Percentiles rank a stretch among this genome's conserved stretches.
Conservation (phyloP, 2,888 invertebrate species). For the Diaprepes abbreviatus region DNA sequence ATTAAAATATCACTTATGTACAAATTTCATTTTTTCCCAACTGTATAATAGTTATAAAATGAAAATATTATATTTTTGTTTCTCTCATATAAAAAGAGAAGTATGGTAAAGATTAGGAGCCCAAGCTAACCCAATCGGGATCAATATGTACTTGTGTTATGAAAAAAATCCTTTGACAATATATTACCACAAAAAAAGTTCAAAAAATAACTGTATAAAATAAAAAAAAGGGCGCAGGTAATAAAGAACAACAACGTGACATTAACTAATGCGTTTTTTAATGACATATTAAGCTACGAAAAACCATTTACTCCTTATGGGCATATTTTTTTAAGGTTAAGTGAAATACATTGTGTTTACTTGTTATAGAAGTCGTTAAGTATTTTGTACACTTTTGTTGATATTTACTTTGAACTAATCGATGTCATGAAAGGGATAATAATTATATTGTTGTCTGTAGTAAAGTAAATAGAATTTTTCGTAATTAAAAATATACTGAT, state of each 20-base stretch:
- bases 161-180: background rate
- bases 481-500: too few species aligned
- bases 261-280: background rate
- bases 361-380: background rate
- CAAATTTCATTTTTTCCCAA: too few species aligned
- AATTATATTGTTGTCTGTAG: too few species aligned
- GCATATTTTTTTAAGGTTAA: background rate
- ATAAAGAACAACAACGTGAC: background rate
- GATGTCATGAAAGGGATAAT: background rate
- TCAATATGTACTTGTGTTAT: background rate
- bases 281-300: background rate
- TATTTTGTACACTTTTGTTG: background rate
- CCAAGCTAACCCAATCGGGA: background rate
- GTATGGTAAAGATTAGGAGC: background rate
- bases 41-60: too few species aligned
- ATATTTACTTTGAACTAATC: background rate
- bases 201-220: background rate
- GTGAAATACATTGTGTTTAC: constrained; percentile 4
- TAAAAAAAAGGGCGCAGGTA: background rate
- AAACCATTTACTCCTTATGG: background rate
- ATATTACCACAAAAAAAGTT: background rate
- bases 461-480: too few species aligned
- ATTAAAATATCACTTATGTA: too few species aligned
- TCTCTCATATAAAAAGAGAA: too few species aligned
- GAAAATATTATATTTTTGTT: too few species aligned